phyloP scores from a whole-genome alignment of 2,113 vertebrate species.

The Turnix velox region DNA sequence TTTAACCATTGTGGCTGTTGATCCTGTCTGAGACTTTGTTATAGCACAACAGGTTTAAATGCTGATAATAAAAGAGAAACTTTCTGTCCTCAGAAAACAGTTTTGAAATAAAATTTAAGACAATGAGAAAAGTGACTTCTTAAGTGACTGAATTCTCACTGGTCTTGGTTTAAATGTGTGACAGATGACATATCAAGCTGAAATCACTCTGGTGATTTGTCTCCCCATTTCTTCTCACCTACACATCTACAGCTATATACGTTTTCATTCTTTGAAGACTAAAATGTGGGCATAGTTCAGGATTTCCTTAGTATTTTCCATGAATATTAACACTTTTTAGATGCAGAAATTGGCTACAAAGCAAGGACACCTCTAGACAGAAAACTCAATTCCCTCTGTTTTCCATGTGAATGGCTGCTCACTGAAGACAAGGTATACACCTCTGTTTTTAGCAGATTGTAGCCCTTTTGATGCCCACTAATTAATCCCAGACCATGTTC shows the following conservation, averaged over 20 bases:
- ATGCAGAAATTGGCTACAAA: background rate
- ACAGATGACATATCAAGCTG: background rate
- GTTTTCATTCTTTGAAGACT: background rate
- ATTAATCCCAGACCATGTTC: background rate
- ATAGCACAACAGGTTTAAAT: background rate
- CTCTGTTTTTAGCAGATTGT: background rate
- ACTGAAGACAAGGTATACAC: background rate
- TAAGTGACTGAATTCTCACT: background rate
- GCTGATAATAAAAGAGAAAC: background rate
- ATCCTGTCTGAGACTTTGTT: background rate
- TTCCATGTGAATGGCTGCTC: background rate
- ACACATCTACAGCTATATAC: background rate
- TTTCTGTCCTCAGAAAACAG: background rate
- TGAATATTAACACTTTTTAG: background rate
- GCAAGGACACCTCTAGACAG: background rate
- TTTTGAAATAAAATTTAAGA: background rate
- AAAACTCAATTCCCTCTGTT: background rate
- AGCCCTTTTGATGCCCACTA: background rate
- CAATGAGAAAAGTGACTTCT: background rate
- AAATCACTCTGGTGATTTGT: background rate
- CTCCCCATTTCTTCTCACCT: background rate
- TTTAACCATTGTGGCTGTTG: background rate
- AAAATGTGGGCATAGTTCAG: background rate
- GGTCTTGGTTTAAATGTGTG: background rate
- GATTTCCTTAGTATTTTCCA: background rate